Evolutionary conservation across 2,888 invertebrate genomes (phyloP).

Genomic region (Campopleginae sp.): DNA sequence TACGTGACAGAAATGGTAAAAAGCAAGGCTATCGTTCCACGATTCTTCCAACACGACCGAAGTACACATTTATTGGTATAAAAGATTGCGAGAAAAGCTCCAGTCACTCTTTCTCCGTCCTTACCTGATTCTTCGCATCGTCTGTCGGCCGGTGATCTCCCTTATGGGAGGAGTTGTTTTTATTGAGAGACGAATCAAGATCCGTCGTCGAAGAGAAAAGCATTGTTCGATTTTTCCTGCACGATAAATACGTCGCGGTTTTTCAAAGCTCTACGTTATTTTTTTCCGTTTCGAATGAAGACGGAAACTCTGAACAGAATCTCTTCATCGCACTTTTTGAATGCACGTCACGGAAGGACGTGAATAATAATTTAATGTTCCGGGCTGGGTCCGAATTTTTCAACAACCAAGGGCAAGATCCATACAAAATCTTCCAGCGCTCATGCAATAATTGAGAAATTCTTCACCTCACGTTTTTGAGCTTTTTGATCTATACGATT

Average conservation of each 20-base stretch:
- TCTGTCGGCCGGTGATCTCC: neutral
- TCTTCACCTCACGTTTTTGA: neutral
- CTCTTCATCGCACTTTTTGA: neutral
- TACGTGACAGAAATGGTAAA: constrained; percentile 45
- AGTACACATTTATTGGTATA: neutral
- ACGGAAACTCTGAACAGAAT: neutral
- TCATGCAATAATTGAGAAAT: neutral
- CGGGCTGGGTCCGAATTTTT: neutral
- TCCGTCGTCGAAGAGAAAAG: neutral
- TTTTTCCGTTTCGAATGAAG: neutral
- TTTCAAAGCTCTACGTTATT: neutral
- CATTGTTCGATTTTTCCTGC: neutral
- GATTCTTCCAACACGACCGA: neutral
- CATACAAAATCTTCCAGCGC: neutral
- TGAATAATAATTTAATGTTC: neutral
- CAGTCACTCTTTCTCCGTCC: neutral
- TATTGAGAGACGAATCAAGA: neutral
- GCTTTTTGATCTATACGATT: neutral
- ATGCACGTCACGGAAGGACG: no score
- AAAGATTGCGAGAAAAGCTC: neutral
- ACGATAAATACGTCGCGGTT: neutral
- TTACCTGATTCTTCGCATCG: neutral
- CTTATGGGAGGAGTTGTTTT: neutral
- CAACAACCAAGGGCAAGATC: neutral
- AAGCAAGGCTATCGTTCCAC: neutral